These are phyloP conservation scores for Artibeus lituratus DNA, from an alignment of 2,797 vertebrate genomes.

Conservation along the genomic window DNA sequence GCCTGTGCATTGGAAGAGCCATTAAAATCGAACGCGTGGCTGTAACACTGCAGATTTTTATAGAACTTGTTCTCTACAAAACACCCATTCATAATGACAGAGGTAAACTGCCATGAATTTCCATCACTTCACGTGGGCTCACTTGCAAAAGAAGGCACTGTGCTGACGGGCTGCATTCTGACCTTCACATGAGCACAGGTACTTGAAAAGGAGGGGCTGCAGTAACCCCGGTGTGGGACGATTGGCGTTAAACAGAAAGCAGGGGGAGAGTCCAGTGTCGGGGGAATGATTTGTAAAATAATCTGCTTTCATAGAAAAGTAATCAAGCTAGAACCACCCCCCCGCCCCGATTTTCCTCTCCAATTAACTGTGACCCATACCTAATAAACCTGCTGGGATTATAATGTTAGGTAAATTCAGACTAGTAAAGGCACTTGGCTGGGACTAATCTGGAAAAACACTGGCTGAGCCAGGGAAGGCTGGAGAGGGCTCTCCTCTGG, in stretches of 20 bases:
- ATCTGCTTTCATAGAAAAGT: slow-evolving; percentile 69
- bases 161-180: neutral
- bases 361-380: slow-evolving; percentile 65
- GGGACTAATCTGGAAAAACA: slow-evolving; percentile 41
- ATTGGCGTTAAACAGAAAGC: neutral
- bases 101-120: slow-evolving; percentile 23
- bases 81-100: slow-evolving; percentile 43
- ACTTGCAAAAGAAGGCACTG: neutral
- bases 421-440: slow-evolving; percentile 54
- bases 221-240: neutral
- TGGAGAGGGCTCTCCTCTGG: neutral
- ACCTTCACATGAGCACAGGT: neutral
- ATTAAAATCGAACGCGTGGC: neutral
- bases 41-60: neutral
- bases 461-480: neutral
- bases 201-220: neutral
- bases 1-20: neutral
- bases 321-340: slow-evolving; percentile 66
- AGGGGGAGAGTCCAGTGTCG: neutral
- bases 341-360: slow-evolving; percentile 62
- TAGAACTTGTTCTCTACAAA: slow-evolving; percentile 24
- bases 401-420: slow-evolving; percentile 48
- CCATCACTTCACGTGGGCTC: neutral
- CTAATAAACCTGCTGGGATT: slow-evolving; percentile 56
- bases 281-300: slow-evolving; percentile 48